Evolutionary conservation across 2,113 vertebrate species (phyloP).

Genomic region (Anser cygnoides): DNA sequence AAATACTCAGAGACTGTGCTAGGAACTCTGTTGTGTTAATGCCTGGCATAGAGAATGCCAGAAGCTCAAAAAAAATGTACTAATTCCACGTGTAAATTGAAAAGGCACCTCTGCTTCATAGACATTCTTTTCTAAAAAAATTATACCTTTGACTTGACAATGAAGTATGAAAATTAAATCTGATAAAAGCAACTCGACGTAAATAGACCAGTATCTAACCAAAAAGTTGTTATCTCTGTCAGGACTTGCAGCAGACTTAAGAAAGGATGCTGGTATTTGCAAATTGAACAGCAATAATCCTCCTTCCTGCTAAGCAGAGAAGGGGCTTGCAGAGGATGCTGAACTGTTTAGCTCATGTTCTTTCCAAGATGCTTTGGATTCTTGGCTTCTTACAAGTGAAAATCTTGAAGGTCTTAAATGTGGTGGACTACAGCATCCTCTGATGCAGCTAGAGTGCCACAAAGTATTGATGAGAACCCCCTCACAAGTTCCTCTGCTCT

Average conservation of each 20-base stretch:
- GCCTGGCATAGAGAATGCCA: neutral
- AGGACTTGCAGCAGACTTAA: neutral
- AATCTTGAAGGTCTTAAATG: neutral
- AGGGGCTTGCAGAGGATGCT: neutral
- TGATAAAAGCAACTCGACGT: neutral
- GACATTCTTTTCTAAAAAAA: neutral
- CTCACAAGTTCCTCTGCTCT: neutral
- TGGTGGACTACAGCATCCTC: neutral
- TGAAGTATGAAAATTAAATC: neutral
- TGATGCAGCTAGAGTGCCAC: neutral
- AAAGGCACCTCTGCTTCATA: neutral
- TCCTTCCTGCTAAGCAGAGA: neutral
- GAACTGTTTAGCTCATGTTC: neutral
- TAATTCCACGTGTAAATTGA: neutral
- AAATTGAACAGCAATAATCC: neutral
- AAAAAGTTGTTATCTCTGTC: neutral
- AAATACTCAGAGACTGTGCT: neutral
- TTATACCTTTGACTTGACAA: neutral
- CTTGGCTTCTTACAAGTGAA: neutral
- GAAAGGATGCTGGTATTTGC: neutral
- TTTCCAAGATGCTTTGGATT: neutral
- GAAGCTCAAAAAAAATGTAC: neutral
- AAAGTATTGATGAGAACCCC: neutral
- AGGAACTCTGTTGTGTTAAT: neutral
- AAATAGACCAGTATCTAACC: neutral